Evolutionary conservation across 1,140 invertebrate genomes (phyloP).

Genomic region (Drosophila eugracilis): DNA sequence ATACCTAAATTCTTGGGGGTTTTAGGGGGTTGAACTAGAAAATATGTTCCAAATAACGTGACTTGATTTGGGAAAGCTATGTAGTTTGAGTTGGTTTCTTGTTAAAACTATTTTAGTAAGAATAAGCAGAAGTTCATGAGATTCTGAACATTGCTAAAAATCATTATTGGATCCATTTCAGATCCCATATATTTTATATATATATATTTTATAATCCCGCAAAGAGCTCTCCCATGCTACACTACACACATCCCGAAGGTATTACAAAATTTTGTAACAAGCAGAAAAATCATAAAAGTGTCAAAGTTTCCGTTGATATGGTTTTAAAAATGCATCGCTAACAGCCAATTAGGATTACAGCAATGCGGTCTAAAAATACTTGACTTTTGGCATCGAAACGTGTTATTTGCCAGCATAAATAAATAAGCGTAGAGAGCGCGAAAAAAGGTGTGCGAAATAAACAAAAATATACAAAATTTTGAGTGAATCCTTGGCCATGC

Average conservation of each 20-base stretch:
- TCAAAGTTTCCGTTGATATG: constrained; percentile 46
- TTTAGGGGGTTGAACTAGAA: background rate
- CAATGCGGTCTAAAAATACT: constrained; percentile 59
- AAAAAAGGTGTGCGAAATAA: constrained; percentile 29
- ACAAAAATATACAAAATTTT: constrained; percentile 45
- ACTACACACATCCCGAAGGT: background rate
- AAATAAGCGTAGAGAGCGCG: constrained; percentile 43
- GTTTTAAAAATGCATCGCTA: constrained; percentile 49
- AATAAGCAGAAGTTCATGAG: no score
- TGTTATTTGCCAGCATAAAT: constrained; percentile 61
- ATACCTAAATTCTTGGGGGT: no score
- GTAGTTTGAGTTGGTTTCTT: no score
- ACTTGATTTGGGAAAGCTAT: background rate
- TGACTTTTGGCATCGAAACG: constrained; percentile 70
- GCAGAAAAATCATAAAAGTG: constrained; percentile 32
- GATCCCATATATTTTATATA: no score
- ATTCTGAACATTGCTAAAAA: background rate
- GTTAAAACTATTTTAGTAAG: no score
- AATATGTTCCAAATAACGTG: background rate
- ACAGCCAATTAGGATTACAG: constrained; percentile 63
- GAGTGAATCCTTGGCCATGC: constrained; percentile 80
- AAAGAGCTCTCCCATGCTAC: no score
- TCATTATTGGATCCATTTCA: background rate
- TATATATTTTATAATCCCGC: no score
- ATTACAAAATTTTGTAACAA: constrained; percentile 25